phyloP scores from a whole-genome alignment of 2,113 vertebrate genomes.

The Neomonachus schauinslandi region DNA sequence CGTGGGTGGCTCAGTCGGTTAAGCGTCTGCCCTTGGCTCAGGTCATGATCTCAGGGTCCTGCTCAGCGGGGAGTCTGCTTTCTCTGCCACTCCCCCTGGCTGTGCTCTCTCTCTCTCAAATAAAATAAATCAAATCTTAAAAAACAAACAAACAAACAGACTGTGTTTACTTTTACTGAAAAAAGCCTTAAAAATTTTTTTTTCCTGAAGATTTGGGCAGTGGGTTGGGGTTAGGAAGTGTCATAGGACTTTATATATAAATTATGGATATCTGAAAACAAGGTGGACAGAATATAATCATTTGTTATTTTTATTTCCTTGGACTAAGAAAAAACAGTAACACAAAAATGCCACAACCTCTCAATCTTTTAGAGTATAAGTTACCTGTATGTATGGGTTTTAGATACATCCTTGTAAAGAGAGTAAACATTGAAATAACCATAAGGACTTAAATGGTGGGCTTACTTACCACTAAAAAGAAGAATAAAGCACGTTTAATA shows the following conservation, averaged over 20 bases:
- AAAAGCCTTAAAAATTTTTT: neutral
- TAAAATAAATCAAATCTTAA: neutral
- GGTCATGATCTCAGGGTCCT: neutral
- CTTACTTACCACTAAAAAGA: neutral
- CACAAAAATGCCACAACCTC: neutral
- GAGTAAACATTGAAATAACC: neutral
- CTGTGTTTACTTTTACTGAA: neutral
- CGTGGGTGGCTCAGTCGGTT: neutral
- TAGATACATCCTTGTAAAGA: neutral
- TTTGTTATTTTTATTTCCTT: slow-evolving; percentile 21
- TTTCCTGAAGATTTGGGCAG: neutral
- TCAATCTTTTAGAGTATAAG: neutral
- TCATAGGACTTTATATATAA: neutral
- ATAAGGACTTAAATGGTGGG: neutral
- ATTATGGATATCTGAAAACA: neutral
- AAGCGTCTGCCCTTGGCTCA: neutral
- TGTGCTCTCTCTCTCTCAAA: neutral
- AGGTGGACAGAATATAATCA: neutral
- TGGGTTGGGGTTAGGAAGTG: neutral
- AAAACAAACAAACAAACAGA: no score
- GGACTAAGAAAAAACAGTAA: neutral
- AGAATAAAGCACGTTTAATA: neutral
- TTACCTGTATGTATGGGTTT: neutral
- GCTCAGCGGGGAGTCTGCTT: neutral
- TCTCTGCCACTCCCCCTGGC: neutral